Percentiles rank a stretch among this genome's conserved stretches.
Conservation (phyloP, 2,888 invertebrate species). For the Miltochrista miniata region DNA sequence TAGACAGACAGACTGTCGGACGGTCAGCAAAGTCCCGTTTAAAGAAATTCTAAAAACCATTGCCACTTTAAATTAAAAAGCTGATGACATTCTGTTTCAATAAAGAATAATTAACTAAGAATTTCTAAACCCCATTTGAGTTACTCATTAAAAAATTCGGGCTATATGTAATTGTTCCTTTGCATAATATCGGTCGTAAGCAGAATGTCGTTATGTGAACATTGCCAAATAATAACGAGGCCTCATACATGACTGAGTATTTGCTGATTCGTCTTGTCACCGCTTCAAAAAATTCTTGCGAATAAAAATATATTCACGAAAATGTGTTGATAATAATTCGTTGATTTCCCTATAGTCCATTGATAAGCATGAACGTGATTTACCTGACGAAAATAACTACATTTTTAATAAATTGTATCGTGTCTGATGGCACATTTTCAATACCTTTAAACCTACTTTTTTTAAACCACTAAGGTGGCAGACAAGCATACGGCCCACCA, state of each 20-base stretch:
- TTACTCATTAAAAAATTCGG: constrained; percentile 48
- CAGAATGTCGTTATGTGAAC: constrained; percentile 38
- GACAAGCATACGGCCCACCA: too few relatives aligned
- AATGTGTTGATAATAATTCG: neutral
- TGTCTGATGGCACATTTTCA: neutral
- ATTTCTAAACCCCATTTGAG: constrained; percentile 15
- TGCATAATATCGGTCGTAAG: constrained; percentile 39
- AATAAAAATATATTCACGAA: constrained; percentile 3
- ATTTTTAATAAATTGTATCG: too few relatives aligned
- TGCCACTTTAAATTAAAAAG: too few relatives aligned
- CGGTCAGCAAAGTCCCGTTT: too few relatives aligned
- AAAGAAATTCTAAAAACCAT: too few relatives aligned
- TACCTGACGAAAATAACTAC: neutral
- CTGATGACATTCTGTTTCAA: too few relatives aligned
- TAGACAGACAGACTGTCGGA: too few relatives aligned
- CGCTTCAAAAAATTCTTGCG: constrained; percentile 17
- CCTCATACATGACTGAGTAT: constrained; percentile 34
- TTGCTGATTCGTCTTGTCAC: constrained; percentile 31
- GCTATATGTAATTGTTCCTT: constrained; percentile 47
- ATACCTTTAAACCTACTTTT: too few relatives aligned
- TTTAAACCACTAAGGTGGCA: too few relatives aligned
- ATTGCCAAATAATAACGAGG: constrained; percentile 42
- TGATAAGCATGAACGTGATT: constrained; percentile 3
- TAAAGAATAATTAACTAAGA: too few relatives aligned
- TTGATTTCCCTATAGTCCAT: constrained; percentile 21